A percentile compares a stretch with the other conserved stretches of the same genome.
Conservation (phyloP, 2,888 invertebrate genomes). For the Lasioglossum malachurum region DNA sequence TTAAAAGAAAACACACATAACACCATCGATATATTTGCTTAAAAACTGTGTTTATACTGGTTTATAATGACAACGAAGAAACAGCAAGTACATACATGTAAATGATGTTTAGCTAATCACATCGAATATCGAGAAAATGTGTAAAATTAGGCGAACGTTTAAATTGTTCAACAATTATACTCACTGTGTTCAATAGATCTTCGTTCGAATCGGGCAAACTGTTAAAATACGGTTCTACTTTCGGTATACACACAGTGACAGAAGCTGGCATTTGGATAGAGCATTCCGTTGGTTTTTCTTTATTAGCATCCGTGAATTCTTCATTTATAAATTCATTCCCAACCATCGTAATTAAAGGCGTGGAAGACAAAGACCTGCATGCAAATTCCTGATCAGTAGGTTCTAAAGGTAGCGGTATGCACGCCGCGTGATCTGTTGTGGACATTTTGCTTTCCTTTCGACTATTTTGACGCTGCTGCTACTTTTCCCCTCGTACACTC, state of each 20-base stretch:
- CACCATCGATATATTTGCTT: neutral
- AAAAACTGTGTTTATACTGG: neutral
- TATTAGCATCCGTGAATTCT: neutral
- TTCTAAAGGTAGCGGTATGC: conserved; percentile 25
- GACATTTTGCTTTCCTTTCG: conserved; percentile 37
- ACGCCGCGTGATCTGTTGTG: neutral
- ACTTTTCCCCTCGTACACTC: neutral
- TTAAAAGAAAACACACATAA: neutral
- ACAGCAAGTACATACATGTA: neutral
- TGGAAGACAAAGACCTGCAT: conserved; percentile 19
- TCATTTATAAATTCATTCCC: neutral
- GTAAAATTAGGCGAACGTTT: neutral
- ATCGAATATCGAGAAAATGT: neutral
- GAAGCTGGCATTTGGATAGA: neutral
- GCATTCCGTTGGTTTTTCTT: neutral
- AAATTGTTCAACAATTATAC: conserved; percentile 22
- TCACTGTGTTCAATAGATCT: conserved; percentile 24
- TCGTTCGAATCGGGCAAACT: conserved; percentile 10
- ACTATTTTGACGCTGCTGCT: conserved; percentile 3
- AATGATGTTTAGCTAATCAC: neutral
- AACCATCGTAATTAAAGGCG: conserved; percentile 36
- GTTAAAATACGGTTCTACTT: conserved; percentile 44
- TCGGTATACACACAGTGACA: conserved; percentile 39
- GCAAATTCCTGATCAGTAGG: conserved; percentile 29
- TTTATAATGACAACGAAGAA: neutral